Evolutionary conservation across 2,113 vertebrate genomes (phyloP).

Genomic region (Sterrhoptilus dennistouni): DNA sequence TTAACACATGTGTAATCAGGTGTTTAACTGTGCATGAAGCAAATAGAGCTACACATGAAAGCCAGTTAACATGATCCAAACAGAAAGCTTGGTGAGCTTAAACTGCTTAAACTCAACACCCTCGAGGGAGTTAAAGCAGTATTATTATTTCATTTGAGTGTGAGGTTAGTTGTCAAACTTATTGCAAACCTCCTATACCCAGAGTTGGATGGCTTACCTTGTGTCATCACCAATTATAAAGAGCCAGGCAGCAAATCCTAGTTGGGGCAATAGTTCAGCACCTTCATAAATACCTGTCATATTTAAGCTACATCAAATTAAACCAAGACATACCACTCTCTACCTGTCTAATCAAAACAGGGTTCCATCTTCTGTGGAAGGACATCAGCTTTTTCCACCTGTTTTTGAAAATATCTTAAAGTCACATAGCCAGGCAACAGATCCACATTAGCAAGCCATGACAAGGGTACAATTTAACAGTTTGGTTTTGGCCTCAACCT

Average conservation of each 20-base stretch:
- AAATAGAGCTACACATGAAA: background rate
- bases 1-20: background rate
- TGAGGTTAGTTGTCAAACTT: background rate
- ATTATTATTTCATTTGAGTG: rapidly evolving
- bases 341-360: background rate
- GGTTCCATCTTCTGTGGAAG: background rate
- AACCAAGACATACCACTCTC: background rate
- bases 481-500: background rate
- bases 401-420: background rate
- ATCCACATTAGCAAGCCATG: background rate
- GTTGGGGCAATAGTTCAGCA: background rate
- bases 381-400: background rate
- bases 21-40: background rate
- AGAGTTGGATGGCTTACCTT: background rate
- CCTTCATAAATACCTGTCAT: background rate
- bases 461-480: background rate
- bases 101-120: background rate
- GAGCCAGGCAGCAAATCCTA: background rate
- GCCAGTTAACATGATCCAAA: background rate
- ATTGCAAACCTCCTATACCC: background rate
- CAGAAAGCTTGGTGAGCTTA: background rate
- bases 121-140: background rate
- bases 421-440: background rate
- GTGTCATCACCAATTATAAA: background rate
- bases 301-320: background rate